Conservation (phyloP, 2,113 vertebrate genomes). For the Puffinus mauretanicus region DNA sequence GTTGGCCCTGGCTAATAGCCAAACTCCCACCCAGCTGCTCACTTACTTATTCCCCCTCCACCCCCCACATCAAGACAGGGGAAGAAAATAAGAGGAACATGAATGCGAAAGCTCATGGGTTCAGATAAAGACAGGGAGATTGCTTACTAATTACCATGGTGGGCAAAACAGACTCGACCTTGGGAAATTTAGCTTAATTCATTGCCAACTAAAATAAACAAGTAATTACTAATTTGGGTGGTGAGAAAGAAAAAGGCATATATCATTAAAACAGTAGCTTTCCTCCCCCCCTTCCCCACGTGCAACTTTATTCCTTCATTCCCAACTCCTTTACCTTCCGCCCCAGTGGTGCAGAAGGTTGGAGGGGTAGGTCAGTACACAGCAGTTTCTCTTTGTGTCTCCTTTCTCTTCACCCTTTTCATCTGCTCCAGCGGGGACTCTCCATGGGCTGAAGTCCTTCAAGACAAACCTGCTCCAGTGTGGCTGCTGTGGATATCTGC, state of each 20-base stretch:
- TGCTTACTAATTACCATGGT: not conserved
- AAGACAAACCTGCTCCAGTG: not conserved
- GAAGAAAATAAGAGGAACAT: not conserved
- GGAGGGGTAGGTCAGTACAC: not conserved
- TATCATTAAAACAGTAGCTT: not conserved
- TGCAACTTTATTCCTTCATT: not conserved
- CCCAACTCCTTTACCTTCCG: not conserved
- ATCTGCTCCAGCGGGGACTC: not conserved
- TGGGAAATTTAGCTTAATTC: not conserved
- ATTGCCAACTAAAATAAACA: not conserved
- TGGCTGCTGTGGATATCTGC: not conserved
- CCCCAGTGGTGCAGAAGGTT: not conserved
- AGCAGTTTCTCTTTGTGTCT: not conserved
- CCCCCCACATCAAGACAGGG: no score
- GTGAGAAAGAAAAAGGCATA: not conserved
- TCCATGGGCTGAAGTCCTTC: not conserved
- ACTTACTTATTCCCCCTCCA: not conserved
- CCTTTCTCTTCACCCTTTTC: not conserved
- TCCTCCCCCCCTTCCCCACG: not conserved
- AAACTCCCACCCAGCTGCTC: not conserved
- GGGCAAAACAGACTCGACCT: not conserved
- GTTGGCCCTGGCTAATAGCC: not conserved
- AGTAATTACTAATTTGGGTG: not conserved
- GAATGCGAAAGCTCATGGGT: not conserved
- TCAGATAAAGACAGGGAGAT: not conserved